Evolutionary conservation across 2,888 invertebrate genomes (phyloP), one percentile per base, ranked within the genome.

Genomic region (Serripes groenlandicus): DNA sequence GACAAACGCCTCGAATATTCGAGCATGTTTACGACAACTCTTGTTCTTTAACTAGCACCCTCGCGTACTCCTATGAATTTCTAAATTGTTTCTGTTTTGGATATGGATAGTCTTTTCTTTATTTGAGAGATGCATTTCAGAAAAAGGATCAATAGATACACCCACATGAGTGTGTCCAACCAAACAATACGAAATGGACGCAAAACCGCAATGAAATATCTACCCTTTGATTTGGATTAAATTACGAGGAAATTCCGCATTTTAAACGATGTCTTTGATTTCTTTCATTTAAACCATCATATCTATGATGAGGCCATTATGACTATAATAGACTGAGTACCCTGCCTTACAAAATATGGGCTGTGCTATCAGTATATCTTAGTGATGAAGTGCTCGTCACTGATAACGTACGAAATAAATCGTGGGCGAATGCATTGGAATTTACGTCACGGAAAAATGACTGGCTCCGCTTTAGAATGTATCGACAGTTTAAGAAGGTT

Each of bases 341-440:
- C n/a, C 64, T 21, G 64, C 64, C 64, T 30, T 34, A 64, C 35
- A 35, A 23, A 34, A 18, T 18, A 64, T 32, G 35, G 35, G 4
- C 35, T 21, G 15, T n/a, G n/a, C 30, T 64, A 64, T 64, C 35
- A 3, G 64, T 35, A 64, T 64, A 64, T 34, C 64, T n/a, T 64
- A 35, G 64, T n/a, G 35, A 64, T 64, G 64, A 64, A 64, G 64
- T 64, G 35, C 18, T 15, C n/a, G 26, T 21, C 23, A 64, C 64
- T 35, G 64, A 64, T 64, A 64, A 64, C 21, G 64, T 34, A 35
- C 64, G 64, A 64, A 34, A 64, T 64, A 64, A 64, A 64, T 64
- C 64, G 64, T 64, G 64, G 64, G 64, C 64, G 64, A 64, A 64
- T 1, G n/a, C 21, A 2, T 18, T n/a, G 18, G 35, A 64, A 64